Percentiles rank a stretch among this genome's conserved stretches.
Conservation (phyloP, 2,113 vertebrate genomes). For the Bambusicola thoracicus region DNA sequence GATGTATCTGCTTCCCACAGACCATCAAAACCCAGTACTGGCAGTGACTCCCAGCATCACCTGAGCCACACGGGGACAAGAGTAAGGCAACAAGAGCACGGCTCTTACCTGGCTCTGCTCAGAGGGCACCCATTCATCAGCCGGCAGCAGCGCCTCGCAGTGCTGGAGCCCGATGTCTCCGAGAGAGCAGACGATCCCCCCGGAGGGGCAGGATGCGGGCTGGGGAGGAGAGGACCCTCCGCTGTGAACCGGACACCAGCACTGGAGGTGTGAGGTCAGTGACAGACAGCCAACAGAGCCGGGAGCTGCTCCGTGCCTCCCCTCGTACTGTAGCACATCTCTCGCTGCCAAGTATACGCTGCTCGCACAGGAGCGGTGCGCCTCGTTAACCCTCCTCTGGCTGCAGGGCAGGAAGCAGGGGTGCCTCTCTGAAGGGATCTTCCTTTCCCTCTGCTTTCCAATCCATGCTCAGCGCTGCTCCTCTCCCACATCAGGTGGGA, state of each 20-base stretch:
- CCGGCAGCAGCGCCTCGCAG: neutral
- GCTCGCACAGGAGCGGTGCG: neutral
- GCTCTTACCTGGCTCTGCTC: slow-evolving; percentile 71
- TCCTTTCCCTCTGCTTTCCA: neutral
- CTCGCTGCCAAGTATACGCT: neutral
- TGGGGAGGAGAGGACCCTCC: neutral
- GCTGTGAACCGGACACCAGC: neutral
- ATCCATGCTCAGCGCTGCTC: neutral
- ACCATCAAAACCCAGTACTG: neutral
- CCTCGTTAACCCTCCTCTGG: slow-evolving; percentile 48
- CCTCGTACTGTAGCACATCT: neutral
- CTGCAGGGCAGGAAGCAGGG: neutral
- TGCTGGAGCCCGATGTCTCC: neutral
- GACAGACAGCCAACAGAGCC: neutral
- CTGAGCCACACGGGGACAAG: neutral
- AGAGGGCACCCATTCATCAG: slow-evolving; percentile 35
- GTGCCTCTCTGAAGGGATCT: neutral
- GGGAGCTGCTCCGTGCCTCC: neutral
- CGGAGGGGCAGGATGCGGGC: neutral
- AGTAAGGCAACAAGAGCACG: neutral
- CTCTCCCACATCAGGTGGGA: neutral
- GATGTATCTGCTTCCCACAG: rapidly evolving
- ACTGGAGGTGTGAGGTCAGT: neutral
- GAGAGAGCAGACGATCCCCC: neutral
- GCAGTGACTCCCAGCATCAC: neutral